Evolutionary conservation across 2,113 vertebrate genomes (phyloP), one percentile per base, ranked within the genome.

Genomic region (Hypocryptadius cinnamomeus): DNA sequence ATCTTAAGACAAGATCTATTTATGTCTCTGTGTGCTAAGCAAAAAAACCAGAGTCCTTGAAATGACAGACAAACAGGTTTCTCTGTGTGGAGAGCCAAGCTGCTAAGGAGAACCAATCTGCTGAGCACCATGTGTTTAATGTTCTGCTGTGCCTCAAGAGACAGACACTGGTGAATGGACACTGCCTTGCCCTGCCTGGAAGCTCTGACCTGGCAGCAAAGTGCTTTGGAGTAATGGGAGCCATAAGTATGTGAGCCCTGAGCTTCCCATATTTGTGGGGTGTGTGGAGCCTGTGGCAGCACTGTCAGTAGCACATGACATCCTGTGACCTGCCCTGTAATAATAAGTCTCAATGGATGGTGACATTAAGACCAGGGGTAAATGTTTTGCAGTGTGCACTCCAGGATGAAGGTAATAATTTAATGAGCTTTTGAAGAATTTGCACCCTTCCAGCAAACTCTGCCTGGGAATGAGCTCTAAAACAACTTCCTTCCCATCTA

Each of bases 361-460:
- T 70, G 87, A 81, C 83, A 61, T 89, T 90, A 44, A 86, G 57
- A 70, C 15, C 13, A 5, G 18, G 50, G 39, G 8, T 7, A 39
- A 84, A 57, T 4, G 40, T 45, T 94, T 79, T 87, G 65, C 83
- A 68, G 78, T 2, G 1, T 64, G 50, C 33, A 40, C 33, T 48
- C 8, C 0, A 11, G 72, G 40, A 47, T 53, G 61, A 84, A 77
- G 51, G 68, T 37, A 94, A 69, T 83, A 42, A 88, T 90, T 91
- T 89, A 95, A 87, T 54, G 86, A 89, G 82, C 79, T 87, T 95
- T 79, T 81, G 45, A 63, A 81, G 89, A 90, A 92, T 93, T 93
- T 88, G 51, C 80, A 92, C 78, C 70, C 35, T 93, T 59, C 40
- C 60, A 74, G 57, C 90, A 90, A 93, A 74, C 39, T 94, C 84